A percentile compares a stretch with the other conserved stretches of the same genome.
phyloP scores from a whole-genome alignment of 2,113 vertebrate genomes.

The Engraulis encrasicolus region DNA sequence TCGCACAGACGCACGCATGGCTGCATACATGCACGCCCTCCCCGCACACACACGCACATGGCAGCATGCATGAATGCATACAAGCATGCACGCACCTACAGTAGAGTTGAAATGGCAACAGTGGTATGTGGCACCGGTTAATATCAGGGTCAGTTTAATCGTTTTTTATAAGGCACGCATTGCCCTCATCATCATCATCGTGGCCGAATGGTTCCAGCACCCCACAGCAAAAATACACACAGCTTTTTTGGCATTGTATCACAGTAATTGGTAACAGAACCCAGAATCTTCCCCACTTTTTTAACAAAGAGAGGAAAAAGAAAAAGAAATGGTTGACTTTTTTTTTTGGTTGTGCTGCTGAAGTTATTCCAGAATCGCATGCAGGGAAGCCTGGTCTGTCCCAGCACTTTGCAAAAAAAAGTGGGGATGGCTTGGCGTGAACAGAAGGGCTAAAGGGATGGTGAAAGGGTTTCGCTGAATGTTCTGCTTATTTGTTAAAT shows the following conservation, averaged over 20 bases:
- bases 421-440: neutral
- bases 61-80: no score
- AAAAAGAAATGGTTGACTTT: conserved; percentile 9
- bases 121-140: no score
- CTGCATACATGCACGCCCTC: no score
- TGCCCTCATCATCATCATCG: conserved; percentile 40
- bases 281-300: neutral
- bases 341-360: conserved; percentile 4
- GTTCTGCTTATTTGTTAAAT: neutral
- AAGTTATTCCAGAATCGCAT: conserved; percentile 15
- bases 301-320: conserved; percentile 43
- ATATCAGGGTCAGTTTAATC: conserved; percentile 30
- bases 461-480: neutral
- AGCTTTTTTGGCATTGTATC: conserved; percentile 44
- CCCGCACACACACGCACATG: no score
- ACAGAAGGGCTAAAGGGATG: no score
- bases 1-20: no score
- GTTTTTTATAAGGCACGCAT: conserved; percentile 41
- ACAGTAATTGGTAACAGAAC: conserved; percentile 53
- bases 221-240: conserved; percentile 26
- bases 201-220: conserved; percentile 31
- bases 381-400: neutral
- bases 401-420: neutral
- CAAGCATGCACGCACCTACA: no score
- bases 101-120: no score